Base-by-base conservation (phyloP, 1,140 invertebrate genomes). In the Reticulitermes speratus region DNA sequence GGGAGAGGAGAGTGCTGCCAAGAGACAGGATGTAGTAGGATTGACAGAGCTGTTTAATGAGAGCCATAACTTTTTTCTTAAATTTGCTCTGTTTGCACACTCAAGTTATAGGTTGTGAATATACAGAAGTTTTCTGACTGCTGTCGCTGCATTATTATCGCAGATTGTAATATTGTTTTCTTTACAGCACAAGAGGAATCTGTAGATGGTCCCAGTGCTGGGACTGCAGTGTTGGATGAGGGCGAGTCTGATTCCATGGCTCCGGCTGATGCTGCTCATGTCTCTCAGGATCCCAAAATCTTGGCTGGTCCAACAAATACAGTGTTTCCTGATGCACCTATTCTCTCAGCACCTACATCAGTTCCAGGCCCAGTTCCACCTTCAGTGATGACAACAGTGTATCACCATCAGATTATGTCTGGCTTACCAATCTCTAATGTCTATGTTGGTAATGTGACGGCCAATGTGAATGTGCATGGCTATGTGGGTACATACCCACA, bases 401-500 rank as follows among this genome's bases (percentile, higher is more conserved):
- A 88, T 59, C 82, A 59, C 14, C 19, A 84, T 55, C 44, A 75
- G 44, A 32, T 84, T 81, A 25, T 65, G 30, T 25, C 69, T n/a
- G 82, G 48, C 38, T 45, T 86, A n/a, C 87, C 83, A 9, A 81
- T 84, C 55, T 59, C 85, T n/a, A 88, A 87, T 65, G 88, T 86
- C 0, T 87, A 59, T 83, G 87, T 87, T 38, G 88, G 81, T n/a
- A 86, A 88, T 75, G 69, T 87, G 25, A 86, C 87, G 14, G 86
- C 87, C 84, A 87, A 88, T 87, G 86, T 87, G 45, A 87, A 87
- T 75, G 84, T 87, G 11, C 87, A 87, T 55, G 86, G 87, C 45
- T 87, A 82, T 59, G 23, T 87, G 44, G 55, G 86, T 69, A 23
- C 82, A 21, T 86, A 86, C 19, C 55, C 85, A 11, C 86, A 84